Conservation (phyloP, 2,888 invertebrate genomes). For the Melanchra persicariae region DNA sequence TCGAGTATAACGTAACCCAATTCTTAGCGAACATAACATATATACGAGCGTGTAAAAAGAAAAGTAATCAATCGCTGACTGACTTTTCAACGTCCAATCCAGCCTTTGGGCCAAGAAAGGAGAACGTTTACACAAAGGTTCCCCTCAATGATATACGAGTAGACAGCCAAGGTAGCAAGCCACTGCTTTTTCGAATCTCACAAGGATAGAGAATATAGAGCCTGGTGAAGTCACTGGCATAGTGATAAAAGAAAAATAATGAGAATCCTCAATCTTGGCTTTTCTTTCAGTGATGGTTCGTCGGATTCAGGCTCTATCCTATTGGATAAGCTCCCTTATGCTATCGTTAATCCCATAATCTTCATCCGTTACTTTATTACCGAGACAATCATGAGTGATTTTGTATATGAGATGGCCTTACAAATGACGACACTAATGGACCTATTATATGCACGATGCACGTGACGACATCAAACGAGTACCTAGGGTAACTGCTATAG, state of each 20-base stretch:
- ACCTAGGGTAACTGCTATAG: no score
- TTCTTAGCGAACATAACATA: slow-evolving; percentile 22
- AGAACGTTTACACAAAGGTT: no score
- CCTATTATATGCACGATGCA: no score
- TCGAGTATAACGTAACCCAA: slow-evolving; percentile 46
- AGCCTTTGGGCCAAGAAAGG: no score
- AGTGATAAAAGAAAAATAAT: background rate
- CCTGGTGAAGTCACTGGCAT: no score
- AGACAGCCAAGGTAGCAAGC: no score
- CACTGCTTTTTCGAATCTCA: background rate
- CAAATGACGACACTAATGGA: background rate
- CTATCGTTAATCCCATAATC: no score
- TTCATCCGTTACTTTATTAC: no score
- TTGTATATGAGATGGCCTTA: background rate
- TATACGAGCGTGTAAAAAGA: background rate
- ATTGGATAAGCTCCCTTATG: no score
- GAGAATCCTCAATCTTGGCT: background rate
- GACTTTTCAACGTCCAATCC: background rate
- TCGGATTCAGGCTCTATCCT: background rate
- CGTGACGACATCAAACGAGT: no score
- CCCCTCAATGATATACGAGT: no score
- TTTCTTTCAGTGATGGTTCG: background rate
- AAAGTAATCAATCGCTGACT: background rate
- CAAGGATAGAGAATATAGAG: no score
- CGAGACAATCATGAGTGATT: background rate